Base-by-base conservation (phyloP, 2,113 vertebrate genomes). In the Nothocercus julius region DNA sequence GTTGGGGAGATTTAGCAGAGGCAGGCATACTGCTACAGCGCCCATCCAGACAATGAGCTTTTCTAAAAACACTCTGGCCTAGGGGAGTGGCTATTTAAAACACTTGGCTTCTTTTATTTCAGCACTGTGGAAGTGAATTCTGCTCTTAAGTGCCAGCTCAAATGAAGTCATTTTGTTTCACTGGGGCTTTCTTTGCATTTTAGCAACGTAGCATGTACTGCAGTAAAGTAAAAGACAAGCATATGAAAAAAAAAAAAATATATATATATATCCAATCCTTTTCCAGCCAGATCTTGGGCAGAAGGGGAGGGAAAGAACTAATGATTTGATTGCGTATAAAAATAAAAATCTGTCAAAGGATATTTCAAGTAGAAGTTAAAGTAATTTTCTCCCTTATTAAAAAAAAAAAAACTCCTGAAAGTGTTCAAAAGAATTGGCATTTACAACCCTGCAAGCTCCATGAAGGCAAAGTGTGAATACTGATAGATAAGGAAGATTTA, bases 71-170 rank as follows among this genome's bases (percentile, higher is more conserved):
- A 98, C 96, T 97, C 85, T 49, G 98, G 97, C 98, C 97, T 97
- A 84, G 94, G 97, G 98, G 98, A 97, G 97, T 97, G 98, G 97
- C 97, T 98, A 98, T 98, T 98, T 98, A 98, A 98, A 98, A 98
- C 98, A 98, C 98, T 98, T 98, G 98, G 98, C 98, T 98, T 98
- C 98, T 98, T 98, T 98, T 97, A 98, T 98, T 98, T 98, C 97
- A 98, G 97, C 97, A 98, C 95, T 97, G 90, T 97, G 96, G 97
- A 97, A 98, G 97, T 97, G 97, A 98, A 98, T 98, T 98, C 97
- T 96, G 92, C 95, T 97, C 96, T 97, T 96, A 97, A 96, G 97
- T 96, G 97, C 97, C 98, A 97, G 97, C 97, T 97, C 97, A 97
- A 97, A 98, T 98, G 98, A 98, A 98, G 97, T 98, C 96, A 98